phyloP scores from a whole-genome alignment of 2,888 invertebrate species.

The Caenorhabditis becei region DNA sequence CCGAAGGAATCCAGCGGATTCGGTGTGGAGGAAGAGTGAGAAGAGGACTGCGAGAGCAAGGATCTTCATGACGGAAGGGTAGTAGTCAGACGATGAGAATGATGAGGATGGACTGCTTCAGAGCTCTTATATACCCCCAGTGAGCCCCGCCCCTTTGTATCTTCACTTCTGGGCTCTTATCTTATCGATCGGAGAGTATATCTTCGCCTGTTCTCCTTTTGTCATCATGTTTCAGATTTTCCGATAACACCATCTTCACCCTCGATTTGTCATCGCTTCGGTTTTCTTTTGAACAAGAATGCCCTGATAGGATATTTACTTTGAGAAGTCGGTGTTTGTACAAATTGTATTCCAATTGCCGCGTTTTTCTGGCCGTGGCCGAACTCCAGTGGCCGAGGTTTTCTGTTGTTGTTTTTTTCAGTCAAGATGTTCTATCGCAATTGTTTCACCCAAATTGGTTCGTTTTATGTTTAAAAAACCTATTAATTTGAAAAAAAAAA shows the following conservation, averaged over 20 bases:
- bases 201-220: neutral
- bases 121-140: neutral
- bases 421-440: too few relatives aligned
- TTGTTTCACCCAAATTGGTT: neutral
- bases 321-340: too few relatives aligned
- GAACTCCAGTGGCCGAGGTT: neutral
- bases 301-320: too few relatives aligned
- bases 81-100: neutral
- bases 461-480: too few relatives aligned
- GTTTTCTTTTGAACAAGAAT: neutral
- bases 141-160: neutral
- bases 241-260: too few relatives aligned
- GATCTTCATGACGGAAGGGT: neutral
- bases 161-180: neutral
- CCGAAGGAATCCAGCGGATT: slow-evolving; percentile 22
- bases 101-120: neutral
- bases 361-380: neutral
- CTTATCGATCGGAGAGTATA: neutral
- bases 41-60: neutral
- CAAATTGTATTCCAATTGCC: neutral
- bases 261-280: too few relatives aligned
- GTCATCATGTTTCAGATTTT: neutral
- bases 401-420: neutral
- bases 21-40: neutral
- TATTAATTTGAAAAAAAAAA: too few relatives aligned